A percentile compares a stretch with the other conserved stretches of the same genome.
These are phyloP conservation scores for Sturmia bella DNA, from an alignment of 2,888 invertebrate genomes.

Conservation along the genomic window DNA sequence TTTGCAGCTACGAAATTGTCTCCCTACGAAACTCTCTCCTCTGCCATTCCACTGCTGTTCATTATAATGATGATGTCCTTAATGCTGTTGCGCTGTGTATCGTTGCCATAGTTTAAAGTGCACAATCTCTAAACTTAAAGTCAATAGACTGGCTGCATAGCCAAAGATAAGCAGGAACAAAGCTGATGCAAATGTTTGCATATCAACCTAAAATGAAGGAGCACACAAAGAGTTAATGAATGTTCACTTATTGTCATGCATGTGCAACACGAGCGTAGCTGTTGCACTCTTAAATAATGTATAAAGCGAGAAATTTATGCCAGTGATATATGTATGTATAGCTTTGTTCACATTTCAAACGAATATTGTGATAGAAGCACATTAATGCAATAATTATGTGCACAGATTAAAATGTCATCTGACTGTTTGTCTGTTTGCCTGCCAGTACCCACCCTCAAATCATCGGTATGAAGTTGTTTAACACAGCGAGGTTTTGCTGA, in stretches of 20 bases:
- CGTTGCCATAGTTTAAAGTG: conserved; percentile 75
- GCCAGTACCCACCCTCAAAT: conserved; percentile 77
- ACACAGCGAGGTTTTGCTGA: conserved; percentile 84
- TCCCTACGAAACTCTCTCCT: conserved; percentile 14
- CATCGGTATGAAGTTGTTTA: conserved; percentile 79
- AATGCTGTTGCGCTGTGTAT: conserved; percentile 58
- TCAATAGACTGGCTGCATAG: conserved; percentile 78
- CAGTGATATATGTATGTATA: background rate
- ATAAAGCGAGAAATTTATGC: background rate
- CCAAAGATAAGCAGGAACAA: conserved; percentile 83
- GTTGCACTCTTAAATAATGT: conserved; percentile 13
- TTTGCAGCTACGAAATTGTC: conserved; percentile 9
- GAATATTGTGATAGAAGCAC: conserved; percentile 31
- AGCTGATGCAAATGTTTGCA: conserved; percentile 85
- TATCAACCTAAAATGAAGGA: conserved; percentile 81
- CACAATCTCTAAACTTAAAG: conserved; percentile 76
- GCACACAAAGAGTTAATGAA: conserved; percentile 2
- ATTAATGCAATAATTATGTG: conserved; percentile 39
- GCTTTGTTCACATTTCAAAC: background rate
- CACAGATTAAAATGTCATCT: conserved; percentile 33
- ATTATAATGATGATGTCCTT: conserved; percentile 38
- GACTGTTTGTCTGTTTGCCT: too few species aligned
- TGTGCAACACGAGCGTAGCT: conserved; percentile 9
- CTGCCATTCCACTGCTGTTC: conserved; percentile 10
- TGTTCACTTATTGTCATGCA: conserved; percentile 19